Evolutionary conservation across 2,888 invertebrate genomes (phyloP).

Genomic region (Ophion ventricosus): DNA sequence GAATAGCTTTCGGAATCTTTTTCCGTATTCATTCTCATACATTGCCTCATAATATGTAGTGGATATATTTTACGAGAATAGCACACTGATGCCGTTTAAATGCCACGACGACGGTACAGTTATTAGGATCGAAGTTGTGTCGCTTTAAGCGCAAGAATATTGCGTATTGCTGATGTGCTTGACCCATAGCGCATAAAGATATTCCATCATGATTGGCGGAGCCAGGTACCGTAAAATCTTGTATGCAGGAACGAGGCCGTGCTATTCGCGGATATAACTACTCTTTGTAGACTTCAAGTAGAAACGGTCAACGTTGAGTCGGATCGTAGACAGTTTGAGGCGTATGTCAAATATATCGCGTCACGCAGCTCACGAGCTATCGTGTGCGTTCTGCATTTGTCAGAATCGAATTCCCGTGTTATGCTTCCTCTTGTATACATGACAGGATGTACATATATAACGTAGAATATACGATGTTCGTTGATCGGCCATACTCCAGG

Average conservation of each 20-base stretch:
- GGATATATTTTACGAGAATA: too few relatives aligned
- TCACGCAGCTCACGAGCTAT: slow-evolving; percentile 10
- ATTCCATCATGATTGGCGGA: slow-evolving; percentile 2
- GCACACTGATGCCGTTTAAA: too few relatives aligned
- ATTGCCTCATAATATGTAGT: too few relatives aligned
- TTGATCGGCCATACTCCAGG: not conserved
- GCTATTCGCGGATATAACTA: slow-evolving; percentile 8
- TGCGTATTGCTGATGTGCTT: not conserved
- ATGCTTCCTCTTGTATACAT: not conserved
- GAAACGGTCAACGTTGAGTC: slow-evolving; percentile 26
- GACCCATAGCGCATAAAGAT: not conserved
- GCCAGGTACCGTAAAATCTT: slow-evolving; percentile 1
- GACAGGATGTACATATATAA: not conserved
- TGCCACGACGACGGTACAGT: not conserved
- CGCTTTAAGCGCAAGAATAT: not conserved
- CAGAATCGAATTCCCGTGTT: slow-evolving; percentile 17
- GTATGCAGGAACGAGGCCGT: not conserved
- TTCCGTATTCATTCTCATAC: too few relatives aligned
- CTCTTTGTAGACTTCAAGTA: slow-evolving; percentile 21
- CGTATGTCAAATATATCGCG: slow-evolving; percentile 16
- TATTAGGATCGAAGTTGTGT: not conserved
- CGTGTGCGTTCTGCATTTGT: slow-evolving; percentile 34
- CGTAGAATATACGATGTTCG: not conserved
- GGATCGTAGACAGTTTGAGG: not conserved
- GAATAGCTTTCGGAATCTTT: too few relatives aligned